Base-by-base conservation (phyloP, 2,797 vertebrate genomes). In the Chromis chromis region DNA sequence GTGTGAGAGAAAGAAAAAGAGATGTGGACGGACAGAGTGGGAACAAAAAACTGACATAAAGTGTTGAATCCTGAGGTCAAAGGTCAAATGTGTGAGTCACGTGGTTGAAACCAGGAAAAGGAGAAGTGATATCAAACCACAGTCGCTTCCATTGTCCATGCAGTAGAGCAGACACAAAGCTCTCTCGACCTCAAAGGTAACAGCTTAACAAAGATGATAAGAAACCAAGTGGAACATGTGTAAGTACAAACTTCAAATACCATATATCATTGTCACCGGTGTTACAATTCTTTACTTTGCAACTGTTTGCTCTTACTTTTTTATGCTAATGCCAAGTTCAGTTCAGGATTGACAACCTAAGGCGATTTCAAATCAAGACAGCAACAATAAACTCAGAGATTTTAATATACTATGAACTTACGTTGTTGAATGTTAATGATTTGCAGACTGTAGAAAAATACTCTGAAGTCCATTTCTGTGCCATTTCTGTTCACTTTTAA, bases 1-100 rank as follows among this genome's bases (percentile, higher is more conserved):
- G 62, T 21, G 59, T 55, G 25, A 36, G 21, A 27, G 39, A 54
- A 10, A 22, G 65, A 53, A 46, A 21, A 12, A 25, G 36, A 22
- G 50, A 19, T 46, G 22, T 59, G 60, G 8, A 53, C 42, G 68
- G 59, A 79, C 12, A 59, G 14, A 42, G 27, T 27, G 16, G 28
- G 22, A 77, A 42, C 24, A 33, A 62, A n/a, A 39, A 28, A 24
- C 16, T 11, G 33, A 25, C 40, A 74, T n/a, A 33, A 54, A 55
- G 22, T 9, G 48, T 50, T 65, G 40, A 24, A 53, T 70, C 53
- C 21, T 25, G 27, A 60, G 85, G 80, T 77, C 84, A 91, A 93
- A 88, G 89, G 87, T 94, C 82, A 81, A 48, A 21, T 24, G 17
- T 33, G 36, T 58, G 79, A 58, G 74, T 93, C 92, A 93, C 86